A percentile compares a stretch with the other conserved stretches of the same genome.
Conservation (phyloP, 2,113 vertebrate species). For the Aramus guarauna region DNA sequence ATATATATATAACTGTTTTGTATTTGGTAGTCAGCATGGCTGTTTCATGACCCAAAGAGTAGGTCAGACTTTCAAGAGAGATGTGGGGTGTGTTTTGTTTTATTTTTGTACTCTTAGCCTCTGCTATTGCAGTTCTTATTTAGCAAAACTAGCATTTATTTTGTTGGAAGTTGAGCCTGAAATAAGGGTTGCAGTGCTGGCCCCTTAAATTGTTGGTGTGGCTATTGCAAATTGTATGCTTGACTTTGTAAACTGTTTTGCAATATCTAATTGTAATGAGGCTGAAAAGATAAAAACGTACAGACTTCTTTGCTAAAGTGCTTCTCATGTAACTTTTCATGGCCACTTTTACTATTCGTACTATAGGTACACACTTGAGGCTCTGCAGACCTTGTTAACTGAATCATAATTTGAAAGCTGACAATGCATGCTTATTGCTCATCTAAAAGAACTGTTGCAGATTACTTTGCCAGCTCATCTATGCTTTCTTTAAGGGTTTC, state of each 20-base stretch:
- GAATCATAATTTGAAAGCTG: constrained; percentile 12
- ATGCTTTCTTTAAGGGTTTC: constrained; percentile 23
- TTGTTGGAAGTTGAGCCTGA: neutral
- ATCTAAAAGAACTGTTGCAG: constrained; percentile 14
- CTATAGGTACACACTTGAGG: neutral
- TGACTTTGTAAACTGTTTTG: constrained; percentile 36
- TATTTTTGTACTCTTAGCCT: neutral
- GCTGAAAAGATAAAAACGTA: constrained; percentile 12
- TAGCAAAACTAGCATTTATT: neutral
- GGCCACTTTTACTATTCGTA: neutral
- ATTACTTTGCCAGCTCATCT: neutral
- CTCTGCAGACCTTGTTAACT: neutral
- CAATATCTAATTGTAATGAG: constrained; percentile 14
- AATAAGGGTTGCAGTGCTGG: neutral
- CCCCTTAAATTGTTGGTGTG: constrained; percentile 35
- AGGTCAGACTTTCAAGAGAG: neutral
- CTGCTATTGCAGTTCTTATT: neutral
- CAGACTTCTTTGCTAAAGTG: neutral
- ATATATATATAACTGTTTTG: neutral
- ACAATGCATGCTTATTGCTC: constrained; percentile 5
- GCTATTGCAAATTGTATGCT: neutral
- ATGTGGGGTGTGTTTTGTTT: neutral
- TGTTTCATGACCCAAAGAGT: neutral
- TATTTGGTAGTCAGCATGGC: neutral
- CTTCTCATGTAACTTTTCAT: neutral